Base-by-base conservation (phyloP, 2,797 vertebrate species). In the Coregonus ussuriensis region DNA sequence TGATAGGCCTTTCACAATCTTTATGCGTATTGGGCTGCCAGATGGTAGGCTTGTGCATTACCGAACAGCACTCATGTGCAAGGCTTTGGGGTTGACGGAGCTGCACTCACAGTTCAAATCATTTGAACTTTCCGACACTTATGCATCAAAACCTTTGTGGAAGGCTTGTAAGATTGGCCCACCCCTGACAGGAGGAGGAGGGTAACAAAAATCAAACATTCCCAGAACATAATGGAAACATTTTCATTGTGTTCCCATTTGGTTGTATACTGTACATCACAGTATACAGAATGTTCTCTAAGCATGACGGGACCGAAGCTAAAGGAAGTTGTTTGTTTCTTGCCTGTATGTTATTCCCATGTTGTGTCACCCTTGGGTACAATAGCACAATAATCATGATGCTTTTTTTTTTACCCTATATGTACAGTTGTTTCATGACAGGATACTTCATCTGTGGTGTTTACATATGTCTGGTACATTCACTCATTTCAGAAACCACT, bases 371-470 rank as follows among this genome's bases (percentile, higher is more conserved):
- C 4, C 29, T 31, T 4, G 31, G 59, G 13, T 71, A 67, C 75
- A 13, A 85, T n/a, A 78, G 83, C 81, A 85, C 82, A 86, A 82
- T 65, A 59, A 6, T 74, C 14, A 63, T n/a, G 35, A n/a, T 47
- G 59, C 31, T 51, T 65, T 7, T 35, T 35, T 35, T 47, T 47
- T 47, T 47, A 47, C 41, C 2, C 41, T 47, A 13, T 41, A 63
- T 18, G 5, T 70, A 9, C 37, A 18, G 35, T 51, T n/a, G 18
- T 70, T 51, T 51, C 31, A 68, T 2, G 72, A 25, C n/a, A 47
- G 41, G 63, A 29, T 85, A 68, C 52, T 56, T 59, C 53, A 74
- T 16, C 18, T 3, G 70, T 56, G 4, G 29, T 56, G 79, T 71
- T 75, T 47, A 62, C 9, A 76, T 0, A 76, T 0, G n/a, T 63